Evolutionary conservation across 2,797 vertebrate species (phyloP).

Genomic region (Phoeniculus purpureus): DNA sequence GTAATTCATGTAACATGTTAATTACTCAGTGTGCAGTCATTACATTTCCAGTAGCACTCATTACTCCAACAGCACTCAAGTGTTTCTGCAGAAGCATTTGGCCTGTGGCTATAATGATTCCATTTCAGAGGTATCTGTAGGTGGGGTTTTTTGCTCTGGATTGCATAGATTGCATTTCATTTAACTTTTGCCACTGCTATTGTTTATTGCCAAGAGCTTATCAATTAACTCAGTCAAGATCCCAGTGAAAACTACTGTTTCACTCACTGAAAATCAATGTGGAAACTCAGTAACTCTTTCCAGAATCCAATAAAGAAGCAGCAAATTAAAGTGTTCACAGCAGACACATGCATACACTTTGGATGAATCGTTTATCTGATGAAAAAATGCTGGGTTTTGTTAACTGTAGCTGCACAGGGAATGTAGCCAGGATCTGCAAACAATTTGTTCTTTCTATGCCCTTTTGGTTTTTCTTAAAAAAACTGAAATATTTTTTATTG

Average conservation of each 20-base stretch:
- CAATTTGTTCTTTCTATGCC: not conserved
- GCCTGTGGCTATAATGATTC: not conserved
- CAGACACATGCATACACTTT: not conserved
- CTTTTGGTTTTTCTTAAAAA: slow-evolving; percentile 31
- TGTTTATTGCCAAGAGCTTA: slow-evolving; percentile 54
- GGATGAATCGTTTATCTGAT: slow-evolving; percentile 14
- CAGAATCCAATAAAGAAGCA: slow-evolving; percentile 39
- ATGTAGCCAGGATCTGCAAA: not conserved
- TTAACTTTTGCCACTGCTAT: slow-evolving; percentile 37
- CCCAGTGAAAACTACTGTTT: slow-evolving; percentile 28
- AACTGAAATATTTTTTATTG: not conserved
- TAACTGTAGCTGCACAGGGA: not conserved
- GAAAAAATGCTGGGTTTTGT: not conserved
- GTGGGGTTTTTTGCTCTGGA: not conserved
- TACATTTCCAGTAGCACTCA: slow-evolving; percentile 28
- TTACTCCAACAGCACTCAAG: slow-evolving; percentile 28
- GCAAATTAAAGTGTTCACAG: slow-evolving; percentile 33
- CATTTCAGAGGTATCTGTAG: slow-evolving; percentile 6
- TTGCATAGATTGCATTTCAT: slow-evolving; percentile 36
- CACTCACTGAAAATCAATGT: slow-evolving; percentile 50
- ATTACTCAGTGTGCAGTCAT: slow-evolving; percentile 58
- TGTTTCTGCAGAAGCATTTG: slow-evolving; percentile 8
- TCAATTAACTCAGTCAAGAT: slow-evolving; percentile 63
- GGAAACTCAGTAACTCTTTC: slow-evolving; percentile 45
- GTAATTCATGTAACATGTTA: slow-evolving; percentile 49